phyloP scores from a whole-genome alignment of 1,140 invertebrate species.

The Diachasma alloeum region DNA sequence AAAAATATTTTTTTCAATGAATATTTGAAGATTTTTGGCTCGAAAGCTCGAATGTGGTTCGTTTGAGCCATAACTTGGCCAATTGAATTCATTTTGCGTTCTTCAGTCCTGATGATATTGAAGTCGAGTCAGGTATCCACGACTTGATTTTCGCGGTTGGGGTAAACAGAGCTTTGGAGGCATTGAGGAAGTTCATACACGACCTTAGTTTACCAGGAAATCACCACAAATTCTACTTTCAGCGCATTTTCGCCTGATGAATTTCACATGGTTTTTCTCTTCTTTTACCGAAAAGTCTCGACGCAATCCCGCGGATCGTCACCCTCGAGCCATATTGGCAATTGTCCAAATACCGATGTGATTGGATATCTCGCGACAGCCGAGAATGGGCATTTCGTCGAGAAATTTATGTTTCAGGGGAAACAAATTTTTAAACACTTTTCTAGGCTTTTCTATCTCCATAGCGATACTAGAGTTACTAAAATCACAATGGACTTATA shows the following conservation, averaged over 20 bases:
- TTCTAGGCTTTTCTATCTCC: no score
- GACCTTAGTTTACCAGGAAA: neutral
- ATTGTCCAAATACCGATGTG: constrained; percentile 34
- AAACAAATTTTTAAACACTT: neutral
- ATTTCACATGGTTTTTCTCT: neutral
- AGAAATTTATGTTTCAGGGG: neutral
- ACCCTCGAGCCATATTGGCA: constrained; percentile 30
- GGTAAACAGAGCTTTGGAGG: constrained; percentile 21
- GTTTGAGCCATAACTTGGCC: neutral
- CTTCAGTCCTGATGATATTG: constrained; percentile 14
- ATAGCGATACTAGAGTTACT: no score
- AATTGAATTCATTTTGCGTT: constrained; percentile 8
- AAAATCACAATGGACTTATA: no score
- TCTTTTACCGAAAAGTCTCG: constrained; percentile 12
- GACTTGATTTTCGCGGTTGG: constrained; percentile 18
- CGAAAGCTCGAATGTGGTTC: no score
- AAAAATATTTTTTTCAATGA: neutral
- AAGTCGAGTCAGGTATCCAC: constrained; percentile 26
- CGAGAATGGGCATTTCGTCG: neutral
- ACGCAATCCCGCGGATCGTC: constrained; percentile 14
- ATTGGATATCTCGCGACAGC: constrained; percentile 33
- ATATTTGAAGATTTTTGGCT: neutral
- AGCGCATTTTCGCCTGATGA: neutral
- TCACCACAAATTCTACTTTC: neutral
- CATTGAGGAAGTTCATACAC: neutral